These are phyloP conservation scores for Telmatherina bonti DNA, from an alignment of 2,797 vertebrate genomes.

Conservation along the genomic window DNA sequence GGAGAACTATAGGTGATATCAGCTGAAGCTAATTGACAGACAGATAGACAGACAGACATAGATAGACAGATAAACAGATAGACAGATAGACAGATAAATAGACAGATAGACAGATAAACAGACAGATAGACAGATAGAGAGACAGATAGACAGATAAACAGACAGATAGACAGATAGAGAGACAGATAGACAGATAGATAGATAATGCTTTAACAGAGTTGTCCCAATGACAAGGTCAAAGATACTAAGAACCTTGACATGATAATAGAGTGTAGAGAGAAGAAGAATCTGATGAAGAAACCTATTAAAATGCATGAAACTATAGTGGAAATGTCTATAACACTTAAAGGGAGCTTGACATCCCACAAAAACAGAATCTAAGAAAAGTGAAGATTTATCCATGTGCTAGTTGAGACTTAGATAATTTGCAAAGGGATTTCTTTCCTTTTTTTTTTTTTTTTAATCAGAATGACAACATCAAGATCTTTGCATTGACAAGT, in stretches of 20 bases:
- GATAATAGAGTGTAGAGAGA: constrained; percentile 22
- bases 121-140: too few relatives aligned
- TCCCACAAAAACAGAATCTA: not conserved
- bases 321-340: constrained; percentile 3
- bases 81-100: too few relatives aligned
- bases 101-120: too few relatives aligned
- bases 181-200: too few relatives aligned
- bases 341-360: not conserved
- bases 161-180: too few relatives aligned
- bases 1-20: not conserved
- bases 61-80: too few relatives aligned
- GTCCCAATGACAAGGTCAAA: constrained; percentile 38
- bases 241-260: constrained; percentile 28
- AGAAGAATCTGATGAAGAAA: constrained; percentile 41
- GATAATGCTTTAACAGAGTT: constrained; percentile 18
- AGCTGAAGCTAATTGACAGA: not conserved
- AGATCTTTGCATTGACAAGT: not conserved
- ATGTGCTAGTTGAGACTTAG: constrained; percentile 8
- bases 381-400: constrained; percentile 15
- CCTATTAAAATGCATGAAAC: constrained; percentile 21
- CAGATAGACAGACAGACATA: too few relatives aligned
- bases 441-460: not conserved
- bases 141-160: too few relatives aligned
- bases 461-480: not conserved
- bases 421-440: constrained; percentile 25